Base-by-base conservation (phyloP, 2,888 invertebrate species). In the Nomada goodeniana region DNA sequence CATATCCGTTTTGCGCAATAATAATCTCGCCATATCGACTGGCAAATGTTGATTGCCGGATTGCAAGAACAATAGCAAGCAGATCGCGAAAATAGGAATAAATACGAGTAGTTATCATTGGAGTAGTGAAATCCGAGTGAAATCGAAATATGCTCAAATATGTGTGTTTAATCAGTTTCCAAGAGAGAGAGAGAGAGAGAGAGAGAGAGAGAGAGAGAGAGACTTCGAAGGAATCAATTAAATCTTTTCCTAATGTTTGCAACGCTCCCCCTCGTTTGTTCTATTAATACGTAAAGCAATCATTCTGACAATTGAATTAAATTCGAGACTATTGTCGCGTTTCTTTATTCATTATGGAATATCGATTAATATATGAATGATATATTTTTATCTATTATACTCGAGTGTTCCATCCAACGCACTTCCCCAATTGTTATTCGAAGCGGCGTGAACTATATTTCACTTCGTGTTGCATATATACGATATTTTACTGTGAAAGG, bases 401-500 rank as follows among this genome's bases (percentile, higher is more conserved):
- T 53, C n/a, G 36, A 64, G 2, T 26, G 23, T 2, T 5, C 18
- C 15, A 59, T 59, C 1, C 7, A 15, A 60, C 26, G 5, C 29
- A 20, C 5, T 7, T 59, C 10, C 0, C 26, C 18, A 63, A 63
- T 63, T 18, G 42, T 63, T 36, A 36, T 36, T 72, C 15, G 23
- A 3, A 11, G 20, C 67, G 36, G 47, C 15, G 13, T n/a, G 57
- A 50, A 50, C 23, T n/a, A 9, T 9, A 36, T 2, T 10, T 4
- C 9, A 4, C 3, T 20, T 13, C 29, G 42, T 29, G 44, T 44
- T 44, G 36, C 36, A 36, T 36, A 18, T n/a, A 65, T 15, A 9
- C 29, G 57, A 73, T 47, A 59, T 73, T 72, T 77, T 60, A 61
- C 15, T n/a, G 26, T 50, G 55, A 68, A 63, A 79, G 63, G 42